Percentiles rank a stretch among this genome's conserved stretches.
Evolutionary conservation across 2,797 vertebrate genomes (phyloP).

Genomic region (Lithobates pipiens): DNA sequence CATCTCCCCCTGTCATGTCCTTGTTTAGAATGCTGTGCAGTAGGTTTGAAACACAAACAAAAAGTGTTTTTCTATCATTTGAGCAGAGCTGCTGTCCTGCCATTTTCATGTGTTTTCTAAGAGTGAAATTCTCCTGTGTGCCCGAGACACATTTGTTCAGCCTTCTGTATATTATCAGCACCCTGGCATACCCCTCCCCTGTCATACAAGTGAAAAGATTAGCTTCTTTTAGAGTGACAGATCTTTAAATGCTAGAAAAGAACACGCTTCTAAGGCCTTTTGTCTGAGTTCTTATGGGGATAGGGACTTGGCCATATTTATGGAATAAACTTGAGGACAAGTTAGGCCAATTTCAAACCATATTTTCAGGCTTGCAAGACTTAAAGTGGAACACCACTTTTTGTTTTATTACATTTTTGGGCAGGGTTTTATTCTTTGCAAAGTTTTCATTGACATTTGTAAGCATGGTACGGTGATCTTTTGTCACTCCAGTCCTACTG

Average conservation of each 20-base stretch:
- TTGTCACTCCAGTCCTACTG: no score
- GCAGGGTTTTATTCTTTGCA: no score
- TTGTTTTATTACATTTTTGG: no score
- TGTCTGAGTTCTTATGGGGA: slow-evolving; percentile 51
- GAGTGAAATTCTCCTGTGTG: slow-evolving; percentile 57
- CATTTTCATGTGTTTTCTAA: slow-evolving; percentile 52
- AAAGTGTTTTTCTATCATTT: slow-evolving; percentile 50
- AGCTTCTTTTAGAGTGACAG: slow-evolving; percentile 57
- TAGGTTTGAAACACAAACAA: slow-evolving; percentile 51
- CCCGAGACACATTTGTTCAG: slow-evolving; percentile 54
- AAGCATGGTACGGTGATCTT: no score
- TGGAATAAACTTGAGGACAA: slow-evolving; percentile 49
- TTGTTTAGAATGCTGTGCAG: slow-evolving; percentile 53
- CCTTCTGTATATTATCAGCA: slow-evolving; percentile 55
- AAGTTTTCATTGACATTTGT: no score
- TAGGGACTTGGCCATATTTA: slow-evolving; percentile 39
- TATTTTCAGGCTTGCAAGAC: slow-evolving; percentile 29
- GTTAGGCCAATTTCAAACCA: slow-evolving; percentile 42
- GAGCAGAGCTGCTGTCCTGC: slow-evolving; percentile 36
- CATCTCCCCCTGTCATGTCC: slow-evolving; percentile 47
- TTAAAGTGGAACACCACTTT: not conserved
- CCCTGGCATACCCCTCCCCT: slow-evolving; percentile 56
- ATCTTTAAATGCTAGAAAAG: slow-evolving; percentile 51
- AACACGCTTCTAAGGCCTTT: slow-evolving; percentile 29
- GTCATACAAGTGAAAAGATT: slow-evolving; percentile 62